Base-by-base conservation (phyloP, 2,888 invertebrate genomes). In the Drosophila borborema region DNA sequence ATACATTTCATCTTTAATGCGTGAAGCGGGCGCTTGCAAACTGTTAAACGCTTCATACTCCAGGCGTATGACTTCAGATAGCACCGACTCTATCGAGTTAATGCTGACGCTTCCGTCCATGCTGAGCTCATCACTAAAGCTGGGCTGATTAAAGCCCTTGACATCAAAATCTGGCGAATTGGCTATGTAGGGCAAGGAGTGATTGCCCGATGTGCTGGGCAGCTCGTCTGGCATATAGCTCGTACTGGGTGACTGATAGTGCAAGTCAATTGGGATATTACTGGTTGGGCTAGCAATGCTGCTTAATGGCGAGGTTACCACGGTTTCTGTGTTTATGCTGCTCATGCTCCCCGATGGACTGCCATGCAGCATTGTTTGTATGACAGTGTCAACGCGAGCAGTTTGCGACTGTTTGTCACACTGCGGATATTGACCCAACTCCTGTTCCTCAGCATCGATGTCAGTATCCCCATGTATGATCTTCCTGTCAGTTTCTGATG, bases 31-130 rank as follows among this genome's bases (percentile, higher is more conserved):
- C 23, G 77, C 68, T 54, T 90, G 88, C 23, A 92, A 61, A 56
- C 89, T 85, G 51, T 91, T 92, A 28, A 97, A 94, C 89, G 92
- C 85, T 85, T 96, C 96, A 91, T 96, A 97, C 93, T 98, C 97
- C 69, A 97, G 93, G 85, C 97, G 97, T 77, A 97, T 97, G 10
- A 97, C 97, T 88, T 97, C 97, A 72, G 96, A 97, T 43, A 97
- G 93, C 85, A 97, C 97, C 0, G 97, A 96, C 91, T 97, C 97
- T 92, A 97, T 96, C 6, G 96, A 96, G 71, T 92, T 91, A 48
- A 91, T 90, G 62, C 89, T 89, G n/a, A 87, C 84, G 23, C 74
- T 75, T 8, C 78, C 77, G 53, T 72, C 77, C 20, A 77, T 23
- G 28, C 77, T 80, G 5, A 72, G 72, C 38, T 90, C 79, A 45